Percentiles rank a stretch among this genome's conserved stretches.
These are phyloP conservation scores for Rhinichthys osculus DNA, from an alignment of 2,797 vertebrate species.

Conservation along the genomic window DNA sequence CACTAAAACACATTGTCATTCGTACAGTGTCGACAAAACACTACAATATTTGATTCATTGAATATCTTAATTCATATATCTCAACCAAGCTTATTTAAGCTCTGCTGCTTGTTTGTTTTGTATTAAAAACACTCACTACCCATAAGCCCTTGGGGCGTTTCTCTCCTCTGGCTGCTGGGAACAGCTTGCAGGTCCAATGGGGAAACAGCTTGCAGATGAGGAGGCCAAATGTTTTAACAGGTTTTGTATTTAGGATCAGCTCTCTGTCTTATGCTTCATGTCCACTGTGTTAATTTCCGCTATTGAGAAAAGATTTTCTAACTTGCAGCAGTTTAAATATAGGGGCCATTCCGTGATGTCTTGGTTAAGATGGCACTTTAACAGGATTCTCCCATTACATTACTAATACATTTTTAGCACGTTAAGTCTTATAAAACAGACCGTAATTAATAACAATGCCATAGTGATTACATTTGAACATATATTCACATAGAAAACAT, in stretches of 20 bases:
- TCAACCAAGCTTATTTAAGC: conserved; percentile 24
- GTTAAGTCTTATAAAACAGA: background rate
- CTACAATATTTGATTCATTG: conserved; percentile 3
- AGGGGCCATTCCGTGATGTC: background rate
- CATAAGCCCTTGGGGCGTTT: conserved; percentile 43
- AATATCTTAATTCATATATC: conserved; percentile 54
- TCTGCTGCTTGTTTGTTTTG: conserved; percentile 44
- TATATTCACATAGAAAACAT: background rate
- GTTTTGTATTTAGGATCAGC: conserved; percentile 29
- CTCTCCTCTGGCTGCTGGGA: conserved; percentile 54
- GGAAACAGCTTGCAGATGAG: conserved; percentile 63
- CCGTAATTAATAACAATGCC: background rate
- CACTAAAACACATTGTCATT: background rate
- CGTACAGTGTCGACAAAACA: background rate
- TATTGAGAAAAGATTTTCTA: background rate
- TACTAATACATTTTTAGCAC: background rate
- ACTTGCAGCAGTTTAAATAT: background rate
- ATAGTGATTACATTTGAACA: background rate
- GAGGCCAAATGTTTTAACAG: conserved; percentile 53
- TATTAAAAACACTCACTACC: conserved; percentile 52
- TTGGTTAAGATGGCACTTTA: background rate
- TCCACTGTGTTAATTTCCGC: background rate
- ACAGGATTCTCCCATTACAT: background rate
- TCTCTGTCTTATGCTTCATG: background rate
- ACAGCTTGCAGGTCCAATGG: conserved; percentile 61